phyloP scores from a whole-genome alignment of 2,797 vertebrate species.

The Rhynchonycteris naso region DNA sequence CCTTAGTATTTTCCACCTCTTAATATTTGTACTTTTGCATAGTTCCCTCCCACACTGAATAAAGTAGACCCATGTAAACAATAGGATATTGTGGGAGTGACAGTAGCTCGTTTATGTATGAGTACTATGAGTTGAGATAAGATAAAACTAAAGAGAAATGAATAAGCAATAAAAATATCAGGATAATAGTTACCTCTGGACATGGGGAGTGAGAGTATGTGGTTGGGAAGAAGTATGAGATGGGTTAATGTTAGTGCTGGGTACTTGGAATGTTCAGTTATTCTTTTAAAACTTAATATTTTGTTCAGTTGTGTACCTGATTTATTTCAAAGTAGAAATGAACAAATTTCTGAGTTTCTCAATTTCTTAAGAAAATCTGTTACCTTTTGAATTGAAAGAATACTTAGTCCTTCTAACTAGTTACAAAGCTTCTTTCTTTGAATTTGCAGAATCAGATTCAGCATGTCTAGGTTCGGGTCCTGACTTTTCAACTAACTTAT shows the following conservation, averaged over 20 bases:
- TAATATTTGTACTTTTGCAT: neutral
- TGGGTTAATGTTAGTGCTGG: neutral
- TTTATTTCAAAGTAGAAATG: constrained; percentile 45
- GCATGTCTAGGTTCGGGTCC: neutral
- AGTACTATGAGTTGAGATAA: neutral
- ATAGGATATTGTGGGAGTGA: constrained; percentile 20
- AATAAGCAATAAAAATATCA: constrained; percentile 31
- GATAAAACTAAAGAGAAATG: constrained; percentile 29
- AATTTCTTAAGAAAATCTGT: neutral
- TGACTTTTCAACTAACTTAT: constrained; percentile 22
- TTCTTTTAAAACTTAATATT: neutral
- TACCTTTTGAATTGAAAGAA: neutral
- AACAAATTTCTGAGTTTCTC: constrained; percentile 21
- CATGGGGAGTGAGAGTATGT: neutral
- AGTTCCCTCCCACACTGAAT: neutral
- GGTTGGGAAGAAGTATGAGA: neutral
- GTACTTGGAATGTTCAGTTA: neutral
- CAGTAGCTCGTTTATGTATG: neutral
- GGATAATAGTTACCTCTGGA: neutral
- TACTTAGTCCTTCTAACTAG: neutral
- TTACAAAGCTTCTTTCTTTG: neutral
- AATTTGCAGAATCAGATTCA: neutral
- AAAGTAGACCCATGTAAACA: neutral
- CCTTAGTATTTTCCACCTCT: neutral
- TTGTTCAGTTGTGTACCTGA: neutral